These are phyloP conservation scores for Plagiodera versicolora DNA, from an alignment of 2,888 invertebrate species.

Conservation along the genomic window DNA sequence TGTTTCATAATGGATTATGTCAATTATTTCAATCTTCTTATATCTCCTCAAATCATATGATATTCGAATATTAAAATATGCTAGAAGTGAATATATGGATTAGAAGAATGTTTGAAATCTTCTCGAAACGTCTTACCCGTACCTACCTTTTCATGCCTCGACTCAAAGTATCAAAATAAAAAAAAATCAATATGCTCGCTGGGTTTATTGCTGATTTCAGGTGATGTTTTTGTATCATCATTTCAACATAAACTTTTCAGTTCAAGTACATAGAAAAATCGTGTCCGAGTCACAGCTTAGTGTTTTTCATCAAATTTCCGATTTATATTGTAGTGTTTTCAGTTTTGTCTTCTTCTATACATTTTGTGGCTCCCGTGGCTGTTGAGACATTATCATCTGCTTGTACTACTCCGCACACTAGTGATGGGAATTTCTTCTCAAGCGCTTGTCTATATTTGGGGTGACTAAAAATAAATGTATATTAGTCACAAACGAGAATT, in stretches of 20 bases:
- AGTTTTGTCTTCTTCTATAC: conserved; percentile 59
- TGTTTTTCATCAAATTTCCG: conserved; percentile 24
- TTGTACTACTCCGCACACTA: conserved; percentile 64
- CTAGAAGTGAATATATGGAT: too few relatives aligned
- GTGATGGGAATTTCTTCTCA: conserved; percentile 75
- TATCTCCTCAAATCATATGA: too few relatives aligned
- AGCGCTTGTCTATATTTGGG: conserved; percentile 78
- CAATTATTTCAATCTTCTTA: too few relatives aligned
- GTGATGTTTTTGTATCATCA: conserved; percentile 31
- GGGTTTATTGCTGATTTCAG: conserved; percentile 41
- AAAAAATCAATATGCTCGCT: conserved; percentile 38
- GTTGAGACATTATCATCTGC: conserved; percentile 67
- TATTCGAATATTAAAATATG: too few relatives aligned
- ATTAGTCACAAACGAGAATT: too few relatives aligned
- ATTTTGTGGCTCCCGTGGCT: conserved; percentile 68
- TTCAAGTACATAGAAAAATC: conserved; percentile 29
- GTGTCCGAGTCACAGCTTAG: conserved; percentile 18
- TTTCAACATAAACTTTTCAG: conserved; percentile 14
- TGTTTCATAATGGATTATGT: too few relatives aligned
- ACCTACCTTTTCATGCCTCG: too few relatives aligned
- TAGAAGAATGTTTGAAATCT: too few relatives aligned
- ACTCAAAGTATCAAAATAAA: too few relatives aligned
- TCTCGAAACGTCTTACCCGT: too few relatives aligned
- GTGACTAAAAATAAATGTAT: conserved; percentile 72
- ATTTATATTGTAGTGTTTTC: conserved; percentile 47